Evolutionary conservation across 2,888 invertebrate species (phyloP).

Genomic region (Mesoligia furuncula): DNA sequence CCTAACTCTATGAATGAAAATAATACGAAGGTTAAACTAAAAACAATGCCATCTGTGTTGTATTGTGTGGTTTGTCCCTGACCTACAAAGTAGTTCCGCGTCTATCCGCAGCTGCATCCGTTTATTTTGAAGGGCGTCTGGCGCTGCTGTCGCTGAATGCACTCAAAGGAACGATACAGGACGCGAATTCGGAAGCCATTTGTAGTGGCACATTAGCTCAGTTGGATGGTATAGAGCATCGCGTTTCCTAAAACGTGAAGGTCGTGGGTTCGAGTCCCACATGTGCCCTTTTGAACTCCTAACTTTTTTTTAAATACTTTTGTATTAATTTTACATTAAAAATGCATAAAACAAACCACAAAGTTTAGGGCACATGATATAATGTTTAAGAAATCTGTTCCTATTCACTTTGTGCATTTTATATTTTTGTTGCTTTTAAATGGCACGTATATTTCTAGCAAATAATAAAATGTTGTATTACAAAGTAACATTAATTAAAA

Average conservation of each 20-base stretch:
- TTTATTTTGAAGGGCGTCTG: not conserved
- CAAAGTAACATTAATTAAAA: not conserved
- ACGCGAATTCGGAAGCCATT: not conserved
- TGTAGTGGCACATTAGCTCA: constrained; percentile 14
- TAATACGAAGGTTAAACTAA: not conserved
- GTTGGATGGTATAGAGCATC: constrained; percentile 41
- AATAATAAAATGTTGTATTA: not conserved
- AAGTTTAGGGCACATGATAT: not conserved
- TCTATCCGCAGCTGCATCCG: not conserved
- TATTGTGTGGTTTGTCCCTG: not conserved
- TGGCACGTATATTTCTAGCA: not conserved
- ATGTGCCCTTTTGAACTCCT: constrained; percentile 17
- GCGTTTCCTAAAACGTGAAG: constrained; percentile 24
- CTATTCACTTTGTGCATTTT: not conserved
- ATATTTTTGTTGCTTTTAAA: too few relatives aligned
- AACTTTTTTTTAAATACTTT: not conserved
- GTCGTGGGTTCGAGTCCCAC: constrained; percentile 47
- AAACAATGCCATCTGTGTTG: constrained; percentile 24
- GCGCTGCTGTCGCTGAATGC: not conserved
- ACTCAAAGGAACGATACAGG: not conserved
- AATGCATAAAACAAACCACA: not conserved
- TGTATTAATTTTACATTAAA: not conserved
- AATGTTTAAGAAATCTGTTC: not conserved
- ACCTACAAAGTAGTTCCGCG: constrained; percentile 6
- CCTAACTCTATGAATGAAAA: not conserved